phyloP scores from a whole-genome alignment of 2,797 vertebrate genomes.

The Lycodopsis pacificus region DNA sequence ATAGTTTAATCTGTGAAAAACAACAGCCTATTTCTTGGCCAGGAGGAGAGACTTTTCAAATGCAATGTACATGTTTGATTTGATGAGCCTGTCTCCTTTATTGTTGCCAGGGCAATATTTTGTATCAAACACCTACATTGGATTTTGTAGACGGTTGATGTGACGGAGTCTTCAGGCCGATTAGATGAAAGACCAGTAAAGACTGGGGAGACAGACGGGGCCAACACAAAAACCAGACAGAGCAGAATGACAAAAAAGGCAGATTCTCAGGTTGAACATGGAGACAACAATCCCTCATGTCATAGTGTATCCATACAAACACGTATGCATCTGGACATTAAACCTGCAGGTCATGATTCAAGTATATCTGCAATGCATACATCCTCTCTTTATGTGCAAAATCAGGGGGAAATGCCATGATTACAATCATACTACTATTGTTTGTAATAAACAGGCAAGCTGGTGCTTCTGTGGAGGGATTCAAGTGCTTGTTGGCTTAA shows the following conservation, averaged over 20 bases:
- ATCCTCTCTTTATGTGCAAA: constrained; percentile 50
- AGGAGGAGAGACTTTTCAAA: neutral
- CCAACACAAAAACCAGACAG: constrained; percentile 43
- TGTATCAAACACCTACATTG: constrained; percentile 41
- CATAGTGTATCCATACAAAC: constrained; percentile 5
- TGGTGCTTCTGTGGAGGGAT: constrained; percentile 61
- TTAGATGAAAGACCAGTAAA: constrained; percentile 57
- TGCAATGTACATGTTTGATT: constrained; percentile 2
- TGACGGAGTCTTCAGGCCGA: constrained; percentile 37
- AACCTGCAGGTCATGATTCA: constrained; percentile 62
- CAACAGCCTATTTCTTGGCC: neutral
- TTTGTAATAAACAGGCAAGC: constrained; percentile 73
- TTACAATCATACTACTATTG: constrained; percentile 82
- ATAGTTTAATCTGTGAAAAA: neutral
- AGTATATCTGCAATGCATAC: constrained; percentile 48
- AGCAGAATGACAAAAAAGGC: constrained; percentile 16
- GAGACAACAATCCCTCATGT: neutral
- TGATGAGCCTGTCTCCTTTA: constrained; percentile 20
- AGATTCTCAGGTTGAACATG: constrained; percentile 8
- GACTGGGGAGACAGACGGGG: constrained; percentile 19
- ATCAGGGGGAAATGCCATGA: constrained; percentile 59
- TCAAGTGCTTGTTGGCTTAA: constrained; percentile 75
- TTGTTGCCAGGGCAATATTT: constrained; percentile 37
- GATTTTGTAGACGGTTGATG: constrained; percentile 58
- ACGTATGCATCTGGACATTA: constrained; percentile 53